These are phyloP conservation scores for Ciconia nigra DNA, from an alignment of 2,797 vertebrate species.

Conservation along the genomic window DNA sequence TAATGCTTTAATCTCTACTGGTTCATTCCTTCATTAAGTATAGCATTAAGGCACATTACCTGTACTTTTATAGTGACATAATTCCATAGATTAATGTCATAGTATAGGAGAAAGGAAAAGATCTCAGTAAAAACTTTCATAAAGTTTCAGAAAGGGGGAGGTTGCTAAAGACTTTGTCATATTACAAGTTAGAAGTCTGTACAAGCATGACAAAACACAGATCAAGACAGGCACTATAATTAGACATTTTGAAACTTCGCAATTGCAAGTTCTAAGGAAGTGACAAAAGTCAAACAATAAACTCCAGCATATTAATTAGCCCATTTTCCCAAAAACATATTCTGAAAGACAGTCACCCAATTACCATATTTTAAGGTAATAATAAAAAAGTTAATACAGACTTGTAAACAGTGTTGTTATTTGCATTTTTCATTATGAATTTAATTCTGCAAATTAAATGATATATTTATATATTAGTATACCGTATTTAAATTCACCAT, in stretches of 20 bases:
- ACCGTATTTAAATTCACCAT: not conserved
- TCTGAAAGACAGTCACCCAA: not conserved
- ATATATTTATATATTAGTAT: not conserved
- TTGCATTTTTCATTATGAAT: slow-evolving; percentile 32
- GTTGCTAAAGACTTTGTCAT: not conserved
- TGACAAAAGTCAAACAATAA: slow-evolving; percentile 16
- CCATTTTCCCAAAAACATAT: not conserved
- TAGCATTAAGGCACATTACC: not conserved
- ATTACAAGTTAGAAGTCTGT: not conserved
- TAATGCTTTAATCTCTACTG: not conserved
- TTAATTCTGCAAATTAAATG: not conserved
- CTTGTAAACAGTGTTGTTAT: not conserved
- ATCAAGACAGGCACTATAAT: not conserved
- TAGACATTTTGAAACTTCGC: not conserved
- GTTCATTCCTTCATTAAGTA: not conserved
- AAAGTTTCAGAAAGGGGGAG: not conserved
- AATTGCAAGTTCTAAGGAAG: not conserved
- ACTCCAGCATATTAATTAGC: not conserved
- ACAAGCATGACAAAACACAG: not conserved
- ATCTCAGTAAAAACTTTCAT: not conserved
- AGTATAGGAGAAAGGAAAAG: not conserved
- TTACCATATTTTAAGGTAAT: slow-evolving; percentile 12
- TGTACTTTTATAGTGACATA: not conserved
- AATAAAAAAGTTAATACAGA: not conserved
- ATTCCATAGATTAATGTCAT: not conserved